Percentiles rank a stretch among this genome's conserved stretches.
Conservation (phyloP, 2,888 invertebrate species). For the Zootermopsis nevadensis region DNA sequence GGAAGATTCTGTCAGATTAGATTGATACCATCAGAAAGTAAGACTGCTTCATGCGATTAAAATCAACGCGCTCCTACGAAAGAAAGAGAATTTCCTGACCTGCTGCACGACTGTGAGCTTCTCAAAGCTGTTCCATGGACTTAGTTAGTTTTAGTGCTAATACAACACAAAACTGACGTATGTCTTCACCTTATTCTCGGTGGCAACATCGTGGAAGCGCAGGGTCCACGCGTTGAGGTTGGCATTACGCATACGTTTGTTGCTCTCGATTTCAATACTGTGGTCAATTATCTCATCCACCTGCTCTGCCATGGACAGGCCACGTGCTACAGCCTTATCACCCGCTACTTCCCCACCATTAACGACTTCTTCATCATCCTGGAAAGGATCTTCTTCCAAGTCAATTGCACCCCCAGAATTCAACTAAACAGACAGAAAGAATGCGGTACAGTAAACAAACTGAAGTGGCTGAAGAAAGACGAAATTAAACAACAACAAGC, state of each 20-base stretch:
- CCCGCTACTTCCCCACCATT: slow-evolving; percentile 48
- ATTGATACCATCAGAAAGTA: too few relatives aligned
- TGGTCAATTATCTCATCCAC: slow-evolving; percentile 86
- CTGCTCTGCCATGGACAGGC: slow-evolving; percentile 62
- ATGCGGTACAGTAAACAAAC: background rate
- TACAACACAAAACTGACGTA: too few relatives aligned
- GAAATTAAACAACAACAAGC: too few relatives aligned
- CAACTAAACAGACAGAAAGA: slow-evolving; percentile 41
- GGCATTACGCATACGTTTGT: slow-evolving; percentile 86
- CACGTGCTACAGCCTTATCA: slow-evolving; percentile 4
- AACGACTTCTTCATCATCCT: slow-evolving; percentile 51
- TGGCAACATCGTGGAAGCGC: slow-evolving; percentile 82
- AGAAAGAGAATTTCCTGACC: too few relatives aligned
- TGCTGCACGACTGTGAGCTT: too few relatives aligned
- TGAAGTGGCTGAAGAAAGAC: too few relatives aligned
- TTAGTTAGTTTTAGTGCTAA: too few relatives aligned
- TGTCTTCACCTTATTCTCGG: slow-evolving; percentile 81
- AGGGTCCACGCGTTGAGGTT: slow-evolving; percentile 90
- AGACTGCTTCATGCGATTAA: too few relatives aligned
- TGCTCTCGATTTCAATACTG: slow-evolving; percentile 89
- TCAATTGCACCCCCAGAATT: slow-evolving; percentile 42
- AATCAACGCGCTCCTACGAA: too few relatives aligned
- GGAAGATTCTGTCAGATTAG: too few relatives aligned
- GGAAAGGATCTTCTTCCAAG: slow-evolving; percentile 48
- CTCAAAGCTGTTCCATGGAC: too few relatives aligned